Base-by-base conservation (phyloP, 2,888 invertebrate genomes). In the Hermaeophaga mercurialis region DNA sequence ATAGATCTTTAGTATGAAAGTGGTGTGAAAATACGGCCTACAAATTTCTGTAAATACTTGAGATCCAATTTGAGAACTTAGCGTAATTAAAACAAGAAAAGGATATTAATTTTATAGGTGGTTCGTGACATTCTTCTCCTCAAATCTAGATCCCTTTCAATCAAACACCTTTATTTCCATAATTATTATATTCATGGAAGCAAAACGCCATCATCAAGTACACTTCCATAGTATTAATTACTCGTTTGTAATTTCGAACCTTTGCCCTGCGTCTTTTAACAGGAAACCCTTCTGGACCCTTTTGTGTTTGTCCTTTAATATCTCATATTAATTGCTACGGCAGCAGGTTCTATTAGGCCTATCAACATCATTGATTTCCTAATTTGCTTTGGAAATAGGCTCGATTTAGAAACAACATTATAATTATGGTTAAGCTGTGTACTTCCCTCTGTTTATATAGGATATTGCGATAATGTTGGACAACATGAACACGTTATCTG, bases 281-380 rank as follows among this genome's bases (percentile, higher is more conserved):
- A 17, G 26, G 22, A 22, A 36, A 9, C 38, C 28, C 53, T 41
- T 26, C 36, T 41, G 52, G 28, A 33, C 43, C 43, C 43, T 47
- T 53, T 47, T 34, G 41, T 47, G 41, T 52, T 47, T 52, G 45
- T 52, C 52, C 53, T 39, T 43, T 47, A 48, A 52, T 57, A 53
- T 38, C 47, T 43, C 19, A 28, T 43, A 36, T 47, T 57, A 53
- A 57, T 53, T 53, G 34, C 44, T 19, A 22, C 41, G 47, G 43
- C 43, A 18, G 41, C 33, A 47, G 38, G 38, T 48, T 19, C 43
- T 54, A 52, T 45, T 50, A 50, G 28, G 45, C 45, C 50, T 39
- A 56, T 56, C 45, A 39, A 45, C 52, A 43, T 41, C 48, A 44
- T 48, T 54, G 58, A 58, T 54, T 54, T 39, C 49, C 39, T 54